phyloP scores from a whole-genome alignment of 92 coral and sea anemone species.

The Epizoanthus illoricatus region DNA sequence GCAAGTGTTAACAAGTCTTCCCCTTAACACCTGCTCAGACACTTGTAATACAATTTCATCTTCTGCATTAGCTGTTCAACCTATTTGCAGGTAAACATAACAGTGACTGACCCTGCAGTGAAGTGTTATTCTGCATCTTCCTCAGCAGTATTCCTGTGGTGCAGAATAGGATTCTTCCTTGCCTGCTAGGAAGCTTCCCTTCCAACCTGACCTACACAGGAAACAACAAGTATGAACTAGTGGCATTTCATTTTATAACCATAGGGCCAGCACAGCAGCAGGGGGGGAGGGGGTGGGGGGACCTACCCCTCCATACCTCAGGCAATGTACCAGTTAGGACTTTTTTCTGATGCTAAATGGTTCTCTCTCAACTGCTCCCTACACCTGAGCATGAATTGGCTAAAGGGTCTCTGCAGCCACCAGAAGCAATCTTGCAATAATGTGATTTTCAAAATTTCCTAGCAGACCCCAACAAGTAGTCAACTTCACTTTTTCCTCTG shows the following conservation, averaged over 20 bases:
- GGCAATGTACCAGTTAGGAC: too few relatives aligned
- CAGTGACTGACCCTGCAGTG: slow-evolving; percentile 56
- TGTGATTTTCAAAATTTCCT: too few relatives aligned
- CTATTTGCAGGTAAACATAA: not conserved
- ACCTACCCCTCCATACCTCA: too few relatives aligned
- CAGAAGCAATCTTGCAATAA: too few relatives aligned
- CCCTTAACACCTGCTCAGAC: not conserved
- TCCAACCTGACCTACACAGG: slow-evolving; percentile 67
- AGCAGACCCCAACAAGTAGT: too few relatives aligned
- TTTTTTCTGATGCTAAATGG: too few relatives aligned
- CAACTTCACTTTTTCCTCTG: too few relatives aligned
- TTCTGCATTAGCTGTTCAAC: not conserved
- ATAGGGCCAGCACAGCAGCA: not conserved
- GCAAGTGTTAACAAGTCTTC: not conserved
- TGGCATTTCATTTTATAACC: not conserved
- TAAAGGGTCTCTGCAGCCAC: too few relatives aligned
- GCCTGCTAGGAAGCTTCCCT: slow-evolving; percentile 63
- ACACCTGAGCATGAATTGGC: too few relatives aligned
- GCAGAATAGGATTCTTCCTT: slow-evolving; percentile 78
- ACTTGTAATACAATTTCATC: not conserved
- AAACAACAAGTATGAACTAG: not conserved
- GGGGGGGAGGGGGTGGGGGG: too few relatives aligned
- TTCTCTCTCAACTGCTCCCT: too few relatives aligned
- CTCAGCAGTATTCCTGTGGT: slow-evolving; percentile 91
- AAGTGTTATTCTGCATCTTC: slow-evolving; percentile 68